A percentile compares a stretch with the other conserved stretches of the same genome.
These are phyloP conservation scores for Pantherophis vulpinus DNA, from an alignment of 2,797 vertebrate species.

Conservation along the genomic window DNA sequence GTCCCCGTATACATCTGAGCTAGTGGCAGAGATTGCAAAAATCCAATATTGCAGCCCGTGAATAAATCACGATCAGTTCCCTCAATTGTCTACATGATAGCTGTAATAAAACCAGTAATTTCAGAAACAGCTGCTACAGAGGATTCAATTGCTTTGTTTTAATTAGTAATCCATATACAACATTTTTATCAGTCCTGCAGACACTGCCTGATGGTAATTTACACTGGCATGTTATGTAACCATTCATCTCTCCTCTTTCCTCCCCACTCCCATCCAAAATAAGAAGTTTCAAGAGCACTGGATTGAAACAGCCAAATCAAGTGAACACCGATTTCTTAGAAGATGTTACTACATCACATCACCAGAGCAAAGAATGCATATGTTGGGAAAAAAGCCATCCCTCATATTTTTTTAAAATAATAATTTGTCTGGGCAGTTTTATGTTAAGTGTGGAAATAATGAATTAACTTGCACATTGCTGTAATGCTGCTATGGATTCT, in stretches of 20 bases:
- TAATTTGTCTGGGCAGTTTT: neutral
- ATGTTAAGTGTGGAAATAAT: neutral
- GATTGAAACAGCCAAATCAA: constrained; percentile 31
- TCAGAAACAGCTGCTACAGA: neutral
- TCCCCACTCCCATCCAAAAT: neutral
- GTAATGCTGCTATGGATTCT: neutral
- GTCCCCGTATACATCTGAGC: neutral
- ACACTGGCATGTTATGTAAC: constrained; percentile 6
- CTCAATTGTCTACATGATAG: neutral
- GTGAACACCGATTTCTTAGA: constrained; percentile 26
- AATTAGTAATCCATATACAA: constrained; percentile 16
- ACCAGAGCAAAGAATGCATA: neutral
- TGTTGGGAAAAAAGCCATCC: neutral
- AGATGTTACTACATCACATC: constrained; percentile 4
- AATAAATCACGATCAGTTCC: neutral
- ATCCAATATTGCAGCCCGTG: neutral
- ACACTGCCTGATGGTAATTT: constrained; percentile 12
- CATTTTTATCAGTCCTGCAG: constrained; percentile 13
- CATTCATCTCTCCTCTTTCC: neutral
- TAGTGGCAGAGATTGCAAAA: neutral
- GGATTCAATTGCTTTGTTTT: constrained; percentile 22
- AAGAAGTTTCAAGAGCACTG: constrained; percentile 25
- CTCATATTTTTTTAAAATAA: neutral
- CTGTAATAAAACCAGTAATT: constrained; percentile 1
- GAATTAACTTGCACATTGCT: neutral